Evolutionary conservation across 2,113 vertebrate species (phyloP).

Genomic region (Speoplatyrhinus poulsoni): DNA sequence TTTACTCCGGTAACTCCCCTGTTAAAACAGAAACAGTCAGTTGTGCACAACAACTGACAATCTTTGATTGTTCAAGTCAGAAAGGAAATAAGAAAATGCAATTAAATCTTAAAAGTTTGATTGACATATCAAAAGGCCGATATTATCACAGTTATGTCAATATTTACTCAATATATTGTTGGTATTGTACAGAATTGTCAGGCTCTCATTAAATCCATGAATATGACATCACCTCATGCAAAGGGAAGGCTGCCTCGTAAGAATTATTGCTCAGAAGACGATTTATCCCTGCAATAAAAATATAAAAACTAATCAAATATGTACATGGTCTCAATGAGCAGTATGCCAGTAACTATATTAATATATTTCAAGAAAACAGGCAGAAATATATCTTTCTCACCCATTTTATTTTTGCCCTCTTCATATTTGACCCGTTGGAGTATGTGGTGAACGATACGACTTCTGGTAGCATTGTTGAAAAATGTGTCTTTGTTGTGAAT

Average conservation of each 20-base stretch:
- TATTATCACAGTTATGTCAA: no score
- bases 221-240: slow-evolving; percentile 87
- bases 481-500: slow-evolving; percentile 97
- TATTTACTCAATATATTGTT: no score
- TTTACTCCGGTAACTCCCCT: slow-evolving; percentile 93
- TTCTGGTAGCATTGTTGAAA: slow-evolving; percentile 94
- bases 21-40: slow-evolving; percentile 48
- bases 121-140: no score
- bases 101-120: no score
- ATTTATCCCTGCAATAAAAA: slow-evolving; percentile 83
- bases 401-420: slow-evolving; percentile 94
- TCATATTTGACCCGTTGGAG: slow-evolving; percentile 93
- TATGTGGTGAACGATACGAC: slow-evolving; percentile 93
- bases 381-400: slow-evolving; percentile 68
- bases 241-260: slow-evolving; percentile 93
- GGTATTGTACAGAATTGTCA: no score
- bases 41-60: not conserved
- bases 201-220: no score
- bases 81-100: no score
- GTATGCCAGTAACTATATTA: not conserved
- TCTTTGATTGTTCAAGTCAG: no score
- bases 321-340: not conserved
- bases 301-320: slow-evolving; percentile 18
- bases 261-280: slow-evolving; percentile 92
- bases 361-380: not conserved